Evolutionary conservation across 2,888 invertebrate species (phyloP), one percentile per base, ranked within the genome.

Genomic region (Galeruca laticollis): DNA sequence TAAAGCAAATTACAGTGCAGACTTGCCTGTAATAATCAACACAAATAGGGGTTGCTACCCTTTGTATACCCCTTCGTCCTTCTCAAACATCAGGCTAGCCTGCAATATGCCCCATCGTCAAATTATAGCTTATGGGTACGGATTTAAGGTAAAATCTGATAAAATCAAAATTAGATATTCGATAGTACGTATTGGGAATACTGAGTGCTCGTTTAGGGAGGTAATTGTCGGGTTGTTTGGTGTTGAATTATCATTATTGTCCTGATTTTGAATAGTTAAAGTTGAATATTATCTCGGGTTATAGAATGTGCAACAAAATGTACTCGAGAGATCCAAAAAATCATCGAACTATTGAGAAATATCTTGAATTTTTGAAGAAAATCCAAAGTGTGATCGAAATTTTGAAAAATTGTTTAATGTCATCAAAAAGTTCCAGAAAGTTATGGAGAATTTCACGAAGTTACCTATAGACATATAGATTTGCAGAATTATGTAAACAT

Each of bases 71-170:
- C 18, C 62, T n/a, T 33, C 35, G 49, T 60, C 31, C 35, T 47
- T 47, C 47, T 15, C 33, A 49, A 40, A 63, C 56, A 20, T 18
- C 61, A 18, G 10, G 20, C 51, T 20, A 10, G 59, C 35, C 59
- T 51, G 59, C 37, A 60, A 66, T 63, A 40, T 35, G 9, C 47
- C 52, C 49, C 60, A 56, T 60, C 57, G 20, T 33, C 49, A 71
- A 71, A 71, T 71, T 71, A 71, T 71, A 71, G 68, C 68, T 71
- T 71, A 68, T 54, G 59, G 60, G 64, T 59, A 70, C 66, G 49
- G 63, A 60, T 60, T 68, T 63, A 60, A 51, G 52, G 51, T 52
- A 59, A 64, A 71, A 71, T 71, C 68, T 56, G 71, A 71, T 71
- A 71, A 71, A 71, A 71, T 68, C 64, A 54, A 63, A 67, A 68